Evolutionary conservation across 2,797 vertebrate genomes (phyloP).

Genomic region (Coregonus ussuriensis): DNA sequence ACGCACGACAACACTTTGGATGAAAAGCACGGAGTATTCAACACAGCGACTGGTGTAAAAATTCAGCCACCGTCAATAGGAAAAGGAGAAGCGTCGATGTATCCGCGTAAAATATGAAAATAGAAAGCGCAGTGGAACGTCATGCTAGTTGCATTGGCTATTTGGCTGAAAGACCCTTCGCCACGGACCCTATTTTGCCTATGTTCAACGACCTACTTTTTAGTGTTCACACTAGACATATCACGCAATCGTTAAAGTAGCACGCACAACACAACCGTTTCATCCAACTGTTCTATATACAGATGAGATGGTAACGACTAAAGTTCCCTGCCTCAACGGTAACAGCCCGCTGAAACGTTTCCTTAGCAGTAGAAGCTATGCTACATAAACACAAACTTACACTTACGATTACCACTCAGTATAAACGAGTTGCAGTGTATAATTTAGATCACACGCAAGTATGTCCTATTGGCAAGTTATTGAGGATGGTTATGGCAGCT

Average conservation of each 20-base stretch:
- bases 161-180: background rate
- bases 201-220: slow-evolving; percentile 28
- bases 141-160: background rate
- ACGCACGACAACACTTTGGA: background rate
- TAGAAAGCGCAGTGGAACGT: background rate
- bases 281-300: slow-evolving; percentile 15
- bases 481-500: slow-evolving; percentile 69
- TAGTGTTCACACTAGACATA: slow-evolving; percentile 10
- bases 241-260: background rate
- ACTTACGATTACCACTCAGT: background rate
- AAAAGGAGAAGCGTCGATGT: background rate
- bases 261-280: background rate
- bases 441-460: slow-evolving; percentile 5
- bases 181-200: background rate
- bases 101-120: background rate
- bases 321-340: slow-evolving; percentile 30
- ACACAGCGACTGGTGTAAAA: background rate
- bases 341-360: slow-evolving; percentile 24
- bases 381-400: background rate
- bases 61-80: background rate
- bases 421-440: background rate
- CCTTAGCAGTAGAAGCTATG: slow-evolving; percentile 8
- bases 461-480: slow-evolving; percentile 66
- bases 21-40: background rate
- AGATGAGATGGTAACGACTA: background rate